Evolutionary conservation across 2,888 invertebrate species (phyloP).

Genomic region (Ryuthela nishihirai): DNA sequence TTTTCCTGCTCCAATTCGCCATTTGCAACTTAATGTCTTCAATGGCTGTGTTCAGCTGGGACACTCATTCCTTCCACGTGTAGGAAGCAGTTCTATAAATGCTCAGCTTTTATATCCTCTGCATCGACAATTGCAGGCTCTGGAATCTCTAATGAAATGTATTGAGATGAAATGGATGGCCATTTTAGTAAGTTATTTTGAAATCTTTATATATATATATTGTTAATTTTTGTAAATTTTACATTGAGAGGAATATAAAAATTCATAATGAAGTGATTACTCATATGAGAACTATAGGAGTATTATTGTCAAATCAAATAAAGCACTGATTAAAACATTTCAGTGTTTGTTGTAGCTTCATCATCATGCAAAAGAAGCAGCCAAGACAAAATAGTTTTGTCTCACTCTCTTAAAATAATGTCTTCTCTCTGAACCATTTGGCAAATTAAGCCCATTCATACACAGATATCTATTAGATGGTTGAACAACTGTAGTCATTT

Average conservation of each 20-base stretch:
- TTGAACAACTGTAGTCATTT: too few species aligned
- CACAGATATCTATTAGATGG: too few species aligned
- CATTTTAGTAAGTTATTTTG: constrained; percentile 66
- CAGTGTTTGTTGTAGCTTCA: too few species aligned
- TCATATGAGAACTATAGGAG: too few species aligned
- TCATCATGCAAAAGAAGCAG: too few species aligned
- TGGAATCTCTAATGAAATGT: constrained; percentile 80
- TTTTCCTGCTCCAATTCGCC: too few species aligned
- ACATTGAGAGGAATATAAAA: background rate
- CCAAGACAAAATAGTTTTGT: too few species aligned
- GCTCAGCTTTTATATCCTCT: constrained; percentile 44
- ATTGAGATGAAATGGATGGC: constrained; percentile 89
- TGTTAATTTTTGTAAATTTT: background rate
- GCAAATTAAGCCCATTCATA: too few species aligned
- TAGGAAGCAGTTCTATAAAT: background rate
- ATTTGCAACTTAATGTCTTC: constrained; percentile 40
- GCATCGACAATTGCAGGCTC: constrained; percentile 53
- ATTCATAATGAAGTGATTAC: background rate
- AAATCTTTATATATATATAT: background rate
- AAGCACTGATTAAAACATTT: too few species aligned
- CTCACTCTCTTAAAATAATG: too few species aligned
- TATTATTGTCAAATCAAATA: too few species aligned
- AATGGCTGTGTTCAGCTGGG: constrained; percentile 47
- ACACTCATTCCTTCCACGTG: constrained; percentile 46
- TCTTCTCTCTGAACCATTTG: too few species aligned